Base-by-base conservation (phyloP, 2,113 vertebrate species). In the Tretioscincus oriximinensis region DNA sequence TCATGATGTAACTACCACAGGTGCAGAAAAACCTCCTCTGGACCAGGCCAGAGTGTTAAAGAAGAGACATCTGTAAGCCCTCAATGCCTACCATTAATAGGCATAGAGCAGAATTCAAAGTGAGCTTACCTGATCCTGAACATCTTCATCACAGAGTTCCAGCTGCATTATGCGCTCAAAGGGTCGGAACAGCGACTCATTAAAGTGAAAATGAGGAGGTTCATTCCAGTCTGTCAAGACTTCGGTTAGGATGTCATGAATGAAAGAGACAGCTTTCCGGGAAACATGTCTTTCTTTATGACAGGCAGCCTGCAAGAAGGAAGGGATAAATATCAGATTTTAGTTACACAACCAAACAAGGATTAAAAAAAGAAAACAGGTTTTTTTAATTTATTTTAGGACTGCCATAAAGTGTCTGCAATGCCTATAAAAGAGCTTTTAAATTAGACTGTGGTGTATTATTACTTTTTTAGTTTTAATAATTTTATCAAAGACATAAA, bases 81-180 rank as follows among this genome's bases (percentile, higher is more conserved):
- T n/a, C n/a, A n/a, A 41, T 41, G 35, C 35, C 35, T 70, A 68
- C 22, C 20, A 63, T 58, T 20, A n/a, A 29, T 6, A 60, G 14
- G 21, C 1, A 63, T 73, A 64, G 29, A 71, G 29, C 64, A 35
- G 8, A 3, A 47, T 28, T 41, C 10, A 41, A 24, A 31, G 28
- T 45, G 60, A 61, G 89, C 93, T 93, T 78, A 96, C 98, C 98
- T 99, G 98, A 90, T 99, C 98, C 90, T 99, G 98, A 3, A 99
- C 98, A 0, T 99, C 98, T 77, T 99, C 98, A 6, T 99, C 98
- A 18, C 98, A 99, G 20, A 99, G 92, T 90, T 99, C 98, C 82
- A 99, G 95, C 93, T 99, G 98, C 98, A 99, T 99, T 86, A 99
- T 98, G 63, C 96, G 97, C 87, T 99, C 98, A 2, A 99, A 97